Conservation (phyloP, 2,888 invertebrate species). For the Phyto melanocephala region DNA sequence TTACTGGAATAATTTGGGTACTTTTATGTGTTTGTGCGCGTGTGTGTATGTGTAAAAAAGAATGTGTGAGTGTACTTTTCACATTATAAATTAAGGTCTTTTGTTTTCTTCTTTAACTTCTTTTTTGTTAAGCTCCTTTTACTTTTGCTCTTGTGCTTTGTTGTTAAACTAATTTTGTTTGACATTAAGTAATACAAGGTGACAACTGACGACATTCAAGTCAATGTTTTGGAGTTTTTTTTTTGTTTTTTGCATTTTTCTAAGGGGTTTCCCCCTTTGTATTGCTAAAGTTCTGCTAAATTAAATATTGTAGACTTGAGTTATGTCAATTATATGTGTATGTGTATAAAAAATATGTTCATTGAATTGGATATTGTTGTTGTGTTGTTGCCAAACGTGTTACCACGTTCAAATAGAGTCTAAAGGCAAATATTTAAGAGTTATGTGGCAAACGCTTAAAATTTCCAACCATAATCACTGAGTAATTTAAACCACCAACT, state of each 20-base stretch:
- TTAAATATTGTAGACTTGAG: constrained; percentile 11
- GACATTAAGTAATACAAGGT: constrained; percentile 71
- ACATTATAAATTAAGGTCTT: constrained; percentile 54
- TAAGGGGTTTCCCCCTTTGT: constrained; percentile 14
- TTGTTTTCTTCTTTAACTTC: constrained; percentile 22
- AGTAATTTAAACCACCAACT: constrained; percentile 61
- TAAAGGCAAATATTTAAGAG: not conserved
- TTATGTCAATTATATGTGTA: constrained; percentile 8
- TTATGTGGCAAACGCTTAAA: constrained; percentile 32
- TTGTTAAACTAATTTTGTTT: constrained; percentile 69
- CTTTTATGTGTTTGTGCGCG: not conserved
- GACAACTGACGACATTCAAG: constrained; percentile 72
- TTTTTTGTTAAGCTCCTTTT: constrained; percentile 1
- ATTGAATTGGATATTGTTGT: constrained; percentile 5
- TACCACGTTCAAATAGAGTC: not conserved
- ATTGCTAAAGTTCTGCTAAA: not conserved
- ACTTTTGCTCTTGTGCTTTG: constrained; percentile 31
- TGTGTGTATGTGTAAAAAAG: not conserved
- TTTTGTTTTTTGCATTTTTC: not conserved
- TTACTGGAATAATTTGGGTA: constrained; percentile 29
- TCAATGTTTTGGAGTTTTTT: constrained; percentile 28
- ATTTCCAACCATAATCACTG: constrained; percentile 51
- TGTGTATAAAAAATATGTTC: constrained; percentile 8
- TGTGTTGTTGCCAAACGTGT: constrained; percentile 4
- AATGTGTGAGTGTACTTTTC: constrained; percentile 3